These are phyloP conservation scores for Parauchenoglanis punctatus DNA, from an alignment of 2,797 vertebrate genomes.

Conservation along the genomic window DNA sequence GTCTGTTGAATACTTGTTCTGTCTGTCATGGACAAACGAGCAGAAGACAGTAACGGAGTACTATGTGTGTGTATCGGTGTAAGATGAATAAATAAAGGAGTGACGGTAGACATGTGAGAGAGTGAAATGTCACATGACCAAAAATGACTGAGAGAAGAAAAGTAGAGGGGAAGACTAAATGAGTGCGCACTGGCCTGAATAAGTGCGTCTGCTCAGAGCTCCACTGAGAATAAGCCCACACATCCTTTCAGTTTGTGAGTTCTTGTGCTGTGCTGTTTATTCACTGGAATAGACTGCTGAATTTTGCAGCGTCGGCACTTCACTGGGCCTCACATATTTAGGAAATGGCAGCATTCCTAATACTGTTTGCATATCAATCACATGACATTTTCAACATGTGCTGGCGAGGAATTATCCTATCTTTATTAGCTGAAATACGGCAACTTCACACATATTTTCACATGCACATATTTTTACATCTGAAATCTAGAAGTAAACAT, in stretches of 20 bases:
- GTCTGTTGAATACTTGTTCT: conserved; percentile 25
- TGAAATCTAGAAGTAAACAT: background rate
- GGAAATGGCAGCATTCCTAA: conserved; percentile 26
- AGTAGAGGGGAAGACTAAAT: conserved; percentile 67
- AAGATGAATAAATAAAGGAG: conserved; percentile 6
- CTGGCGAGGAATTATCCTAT: background rate
- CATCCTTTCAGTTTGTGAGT: conserved; percentile 31
- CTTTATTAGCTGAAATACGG: background rate
- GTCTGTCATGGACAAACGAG: conserved; percentile 3
- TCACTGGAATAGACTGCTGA: conserved; percentile 40
- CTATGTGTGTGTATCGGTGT: conserved; percentile 8
- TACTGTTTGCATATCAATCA: conserved; percentile 31
- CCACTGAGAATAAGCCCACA: conserved; percentile 38
- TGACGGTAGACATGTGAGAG: conserved; percentile 65
- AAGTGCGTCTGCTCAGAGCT: conserved; percentile 30
- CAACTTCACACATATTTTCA: background rate
- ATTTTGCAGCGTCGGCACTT: conserved; percentile 33
- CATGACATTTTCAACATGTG: conserved; percentile 25
- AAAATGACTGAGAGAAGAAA: conserved; percentile 12
- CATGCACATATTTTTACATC: conserved; percentile 11
- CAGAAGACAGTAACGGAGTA: background rate
- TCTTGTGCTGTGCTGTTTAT: conserved; percentile 35
- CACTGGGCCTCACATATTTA: conserved; percentile 15
- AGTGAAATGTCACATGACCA: conserved; percentile 76
- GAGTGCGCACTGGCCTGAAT: conserved; percentile 69